These are phyloP conservation scores for Coracias cyanogaster DNA, from an alignment of 2,797 vertebrate genomes.

Conservation along the genomic window DNA sequence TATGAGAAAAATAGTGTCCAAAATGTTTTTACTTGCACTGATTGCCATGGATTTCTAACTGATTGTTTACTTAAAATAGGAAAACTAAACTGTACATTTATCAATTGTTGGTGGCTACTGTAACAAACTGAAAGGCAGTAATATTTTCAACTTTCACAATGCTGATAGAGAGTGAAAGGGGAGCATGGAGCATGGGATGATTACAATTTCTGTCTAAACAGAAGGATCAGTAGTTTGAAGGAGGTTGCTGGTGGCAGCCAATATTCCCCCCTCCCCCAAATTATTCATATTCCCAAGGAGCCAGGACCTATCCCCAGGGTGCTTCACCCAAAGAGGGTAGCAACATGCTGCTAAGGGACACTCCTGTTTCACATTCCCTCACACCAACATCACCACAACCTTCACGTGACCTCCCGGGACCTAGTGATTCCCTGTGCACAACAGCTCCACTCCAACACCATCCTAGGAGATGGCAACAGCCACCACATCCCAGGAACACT, in stretches of 20 bases:
- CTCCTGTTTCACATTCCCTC: not conserved
- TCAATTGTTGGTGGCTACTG: not conserved
- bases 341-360: not conserved
- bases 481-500: fast-evolving
- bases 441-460: not conserved
- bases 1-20: not conserved
- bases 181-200: fast-evolving
- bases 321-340: not conserved
- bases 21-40: not conserved
- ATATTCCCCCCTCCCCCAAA: not conserved
- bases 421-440: not conserved
- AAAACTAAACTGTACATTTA: not conserved
- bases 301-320: not conserved
- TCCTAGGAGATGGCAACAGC: not conserved
- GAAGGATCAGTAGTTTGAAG: not conserved
- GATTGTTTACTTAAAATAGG: not conserved
- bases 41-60: not conserved
- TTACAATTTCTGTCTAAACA: not conserved
- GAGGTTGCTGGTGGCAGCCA: not conserved
- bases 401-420: not conserved
- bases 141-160: not conserved
- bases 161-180: not conserved
- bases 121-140: not conserved
- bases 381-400: not conserved
- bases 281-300: not conserved